These are phyloP conservation scores for Brachionichthys hirsutus DNA, from an alignment of 2,113 vertebrate genomes.

Conservation along the genomic window DNA sequence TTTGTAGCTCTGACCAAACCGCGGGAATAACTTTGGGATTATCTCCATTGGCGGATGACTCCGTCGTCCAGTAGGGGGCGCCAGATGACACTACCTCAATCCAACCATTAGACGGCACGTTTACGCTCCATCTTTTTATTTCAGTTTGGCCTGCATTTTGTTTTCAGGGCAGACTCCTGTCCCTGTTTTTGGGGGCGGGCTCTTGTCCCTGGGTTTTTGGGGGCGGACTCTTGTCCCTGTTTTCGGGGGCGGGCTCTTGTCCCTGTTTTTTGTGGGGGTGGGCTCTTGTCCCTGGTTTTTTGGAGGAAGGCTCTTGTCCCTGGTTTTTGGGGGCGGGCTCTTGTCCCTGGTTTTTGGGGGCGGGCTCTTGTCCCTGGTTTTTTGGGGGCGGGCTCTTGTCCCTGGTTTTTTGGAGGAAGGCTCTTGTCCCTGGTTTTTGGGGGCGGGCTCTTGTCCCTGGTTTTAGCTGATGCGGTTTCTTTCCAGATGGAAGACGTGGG, in stretches of 20 bases:
- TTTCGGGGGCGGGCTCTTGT: background rate
- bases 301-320: no score
- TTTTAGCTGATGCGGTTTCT: conserved; percentile 16
- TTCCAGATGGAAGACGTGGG: conserved; percentile 72
- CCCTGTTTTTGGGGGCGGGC: background rate
- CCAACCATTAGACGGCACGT: conserved; percentile 1
- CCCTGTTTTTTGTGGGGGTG: background rate
- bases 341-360: background rate
- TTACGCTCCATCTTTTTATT: conserved; percentile 26
- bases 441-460: background rate
- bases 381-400: background rate
- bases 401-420: background rate
- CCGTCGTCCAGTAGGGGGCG: conserved; percentile 35
- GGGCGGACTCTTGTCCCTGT: conserved; percentile 16
- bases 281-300: conserved; percentile 26
- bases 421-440: conserved; percentile 10
- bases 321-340: background rate
- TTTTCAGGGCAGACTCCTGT: conserved; percentile 14
- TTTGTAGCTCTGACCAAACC: no score
- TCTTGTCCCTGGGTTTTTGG: background rate
- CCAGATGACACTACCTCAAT: background rate
- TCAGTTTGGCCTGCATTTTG: conserved; percentile 36
- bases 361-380: conserved; percentile 14
- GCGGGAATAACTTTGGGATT: no score
- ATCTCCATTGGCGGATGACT: background rate